Conservation (phyloP, 2,888 invertebrate genomes). For the Brachyptera putata region DNA sequence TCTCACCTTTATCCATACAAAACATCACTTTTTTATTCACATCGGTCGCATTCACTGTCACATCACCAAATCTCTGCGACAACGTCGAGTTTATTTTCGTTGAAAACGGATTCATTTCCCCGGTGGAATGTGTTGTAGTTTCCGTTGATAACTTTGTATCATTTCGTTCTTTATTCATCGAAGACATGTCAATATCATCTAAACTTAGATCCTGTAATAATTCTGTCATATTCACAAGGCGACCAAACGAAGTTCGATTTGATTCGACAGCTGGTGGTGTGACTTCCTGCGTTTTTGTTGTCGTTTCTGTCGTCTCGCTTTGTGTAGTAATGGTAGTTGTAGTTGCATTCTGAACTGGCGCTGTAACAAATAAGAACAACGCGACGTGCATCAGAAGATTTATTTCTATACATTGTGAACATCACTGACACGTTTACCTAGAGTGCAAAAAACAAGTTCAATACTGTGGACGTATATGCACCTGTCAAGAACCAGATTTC, state of each 20-base stretch:
- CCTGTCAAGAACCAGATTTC: no score
- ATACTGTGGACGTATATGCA: no score
- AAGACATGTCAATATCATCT: conserved; percentile 29
- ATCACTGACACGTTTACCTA: neutral
- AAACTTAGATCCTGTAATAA: conserved; percentile 29
- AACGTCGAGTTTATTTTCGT: neutral
- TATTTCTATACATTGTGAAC: neutral
- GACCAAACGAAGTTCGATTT: conserved; percentile 1
- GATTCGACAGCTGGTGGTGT: neutral
- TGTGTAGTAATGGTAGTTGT: no score
- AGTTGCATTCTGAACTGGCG: neutral
- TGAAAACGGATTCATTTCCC: neutral
- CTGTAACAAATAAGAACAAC: neutral
- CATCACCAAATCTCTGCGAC: neutral
- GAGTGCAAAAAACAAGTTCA: no score
- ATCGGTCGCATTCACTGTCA: neutral
- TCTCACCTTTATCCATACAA: conserved; percentile 14
- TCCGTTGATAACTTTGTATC: neutral
- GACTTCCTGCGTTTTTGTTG: neutral
- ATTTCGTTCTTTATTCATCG: neutral
- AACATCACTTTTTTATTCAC: neutral
- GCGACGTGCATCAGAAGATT: neutral
- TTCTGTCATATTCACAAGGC: conserved; percentile 8
- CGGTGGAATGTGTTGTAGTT: neutral
- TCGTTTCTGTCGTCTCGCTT: neutral